Evolutionary conservation across 2,113 vertebrate species (phyloP).

Genomic region (Xiphorhynchus elegans): DNA sequence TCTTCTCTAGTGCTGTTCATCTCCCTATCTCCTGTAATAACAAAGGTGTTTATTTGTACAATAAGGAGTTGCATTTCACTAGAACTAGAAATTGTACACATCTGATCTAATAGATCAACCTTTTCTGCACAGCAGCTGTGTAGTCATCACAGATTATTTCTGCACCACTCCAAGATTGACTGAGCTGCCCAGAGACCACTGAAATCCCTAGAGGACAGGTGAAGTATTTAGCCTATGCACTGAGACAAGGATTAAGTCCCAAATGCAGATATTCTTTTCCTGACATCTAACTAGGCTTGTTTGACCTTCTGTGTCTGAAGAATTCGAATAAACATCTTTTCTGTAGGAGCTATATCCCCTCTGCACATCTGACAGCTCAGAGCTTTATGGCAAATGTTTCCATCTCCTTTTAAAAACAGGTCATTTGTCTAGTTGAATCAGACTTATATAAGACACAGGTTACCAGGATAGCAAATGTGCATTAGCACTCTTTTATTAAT

Average conservation of each 20-base stretch:
- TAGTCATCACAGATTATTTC: neutral
- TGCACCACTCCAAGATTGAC: neutral
- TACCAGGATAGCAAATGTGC: conserved; percentile 6
- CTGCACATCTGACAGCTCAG: conserved; percentile 10
- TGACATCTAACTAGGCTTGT: conserved; percentile 65
- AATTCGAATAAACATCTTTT: conserved; percentile 65
- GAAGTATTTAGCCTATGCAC: neutral
- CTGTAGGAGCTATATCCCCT: neutral
- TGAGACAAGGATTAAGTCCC: neutral
- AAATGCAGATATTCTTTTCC: neutral
- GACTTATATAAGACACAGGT: conserved; percentile 27
- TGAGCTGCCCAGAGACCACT: neutral
- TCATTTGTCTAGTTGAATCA: conserved; percentile 58
- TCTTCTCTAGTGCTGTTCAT: neutral
- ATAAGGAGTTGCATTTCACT: neutral
- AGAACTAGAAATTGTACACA: neutral
- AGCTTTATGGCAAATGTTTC: conserved; percentile 46
- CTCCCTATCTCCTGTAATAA: neutral
- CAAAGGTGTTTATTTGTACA: neutral
- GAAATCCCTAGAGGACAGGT: neutral
- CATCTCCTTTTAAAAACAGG: conserved; percentile 59
- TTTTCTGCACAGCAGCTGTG: neutral
- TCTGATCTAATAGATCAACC: neutral
- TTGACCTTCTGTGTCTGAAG: conserved; percentile 55
- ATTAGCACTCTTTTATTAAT: conserved; percentile 59